Evolutionary conservation across 2,797 vertebrate genomes (phyloP).

Genomic region (Chrosomus eos): DNA sequence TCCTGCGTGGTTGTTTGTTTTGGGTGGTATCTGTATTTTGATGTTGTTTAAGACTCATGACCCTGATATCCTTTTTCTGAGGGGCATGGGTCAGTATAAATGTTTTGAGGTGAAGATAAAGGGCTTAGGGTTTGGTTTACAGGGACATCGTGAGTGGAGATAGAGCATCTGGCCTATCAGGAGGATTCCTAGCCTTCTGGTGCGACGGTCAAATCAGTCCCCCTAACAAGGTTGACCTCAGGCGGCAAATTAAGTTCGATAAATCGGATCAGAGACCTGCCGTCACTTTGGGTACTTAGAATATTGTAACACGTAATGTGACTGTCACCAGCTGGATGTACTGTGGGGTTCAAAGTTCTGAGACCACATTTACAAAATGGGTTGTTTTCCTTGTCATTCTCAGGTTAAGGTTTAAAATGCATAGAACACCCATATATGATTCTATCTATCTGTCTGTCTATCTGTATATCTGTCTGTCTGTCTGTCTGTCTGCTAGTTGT

Average conservation of each 20-base stretch:
- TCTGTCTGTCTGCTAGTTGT: too few species aligned
- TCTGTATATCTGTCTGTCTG: too few species aligned
- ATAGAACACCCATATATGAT: not conserved
- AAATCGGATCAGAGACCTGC: conserved; percentile 53
- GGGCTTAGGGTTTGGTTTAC: conserved; percentile 20
- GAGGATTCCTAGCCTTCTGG: conserved; percentile 22
- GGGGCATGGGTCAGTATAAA: conserved; percentile 59
- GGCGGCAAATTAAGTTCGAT: conserved; percentile 55
- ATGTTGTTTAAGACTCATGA: not conserved
- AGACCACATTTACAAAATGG: not conserved
- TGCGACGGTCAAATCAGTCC: conserved; percentile 44
- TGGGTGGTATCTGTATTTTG: not conserved
- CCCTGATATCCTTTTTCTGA: not conserved
- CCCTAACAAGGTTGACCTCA: conserved; percentile 55
- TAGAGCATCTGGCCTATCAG: conserved; percentile 23
- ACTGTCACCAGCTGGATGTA: not conserved
- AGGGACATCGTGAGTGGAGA: not conserved
- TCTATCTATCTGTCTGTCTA: too few species aligned
- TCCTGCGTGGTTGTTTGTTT: conserved; percentile 3
- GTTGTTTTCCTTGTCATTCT: not conserved
- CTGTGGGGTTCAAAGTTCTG: not conserved
- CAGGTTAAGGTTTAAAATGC: not conserved
- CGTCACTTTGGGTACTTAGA: not conserved
- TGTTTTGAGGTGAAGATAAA: conserved; percentile 66
- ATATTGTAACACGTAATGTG: conserved; percentile 16